Percentiles rank a stretch among this genome's conserved stretches.
phyloP scores from a whole-genome alignment of 1,140 invertebrate species.

The Penaeus japonicus region DNA sequence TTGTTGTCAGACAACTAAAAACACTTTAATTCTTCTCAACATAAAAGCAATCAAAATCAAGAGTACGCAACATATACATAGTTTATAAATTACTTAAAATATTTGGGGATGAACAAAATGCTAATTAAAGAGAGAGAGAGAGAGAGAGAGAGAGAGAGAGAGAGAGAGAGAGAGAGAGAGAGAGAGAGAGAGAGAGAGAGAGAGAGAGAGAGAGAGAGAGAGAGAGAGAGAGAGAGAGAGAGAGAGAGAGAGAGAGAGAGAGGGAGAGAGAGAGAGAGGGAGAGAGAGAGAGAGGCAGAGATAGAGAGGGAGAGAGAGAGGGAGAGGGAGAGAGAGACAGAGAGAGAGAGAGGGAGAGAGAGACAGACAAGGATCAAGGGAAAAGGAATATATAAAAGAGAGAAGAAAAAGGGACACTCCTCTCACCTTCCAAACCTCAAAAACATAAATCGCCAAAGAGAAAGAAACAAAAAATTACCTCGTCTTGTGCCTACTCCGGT shows the following conservation, averaged over 20 bases:
- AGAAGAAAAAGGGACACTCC: no score
- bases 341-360: no score
- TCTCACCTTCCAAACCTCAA: no score
- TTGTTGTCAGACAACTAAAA: no score
- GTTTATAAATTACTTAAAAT: not conserved
- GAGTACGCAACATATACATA: no score
- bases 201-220: not conserved
- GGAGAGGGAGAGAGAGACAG: no score
- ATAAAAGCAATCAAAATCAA: no score
- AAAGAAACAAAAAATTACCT: no score
- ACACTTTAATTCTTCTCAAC: no score
- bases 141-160: not conserved
- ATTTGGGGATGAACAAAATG: not conserved
- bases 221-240: not conserved
- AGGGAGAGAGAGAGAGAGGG: not conserved
- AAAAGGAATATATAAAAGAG: no score
- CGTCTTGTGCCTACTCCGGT: not conserved
- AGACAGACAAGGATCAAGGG: no score
- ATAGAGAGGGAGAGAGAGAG: not conserved
- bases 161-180: not conserved
- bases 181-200: not conserved
- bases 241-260: not conserved
- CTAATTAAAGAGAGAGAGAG: not conserved
- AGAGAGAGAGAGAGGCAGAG: not conserved
- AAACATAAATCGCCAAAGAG: no score